phyloP scores from a whole-genome alignment of 2,797 vertebrate species.

The Hirundo rustica region DNA sequence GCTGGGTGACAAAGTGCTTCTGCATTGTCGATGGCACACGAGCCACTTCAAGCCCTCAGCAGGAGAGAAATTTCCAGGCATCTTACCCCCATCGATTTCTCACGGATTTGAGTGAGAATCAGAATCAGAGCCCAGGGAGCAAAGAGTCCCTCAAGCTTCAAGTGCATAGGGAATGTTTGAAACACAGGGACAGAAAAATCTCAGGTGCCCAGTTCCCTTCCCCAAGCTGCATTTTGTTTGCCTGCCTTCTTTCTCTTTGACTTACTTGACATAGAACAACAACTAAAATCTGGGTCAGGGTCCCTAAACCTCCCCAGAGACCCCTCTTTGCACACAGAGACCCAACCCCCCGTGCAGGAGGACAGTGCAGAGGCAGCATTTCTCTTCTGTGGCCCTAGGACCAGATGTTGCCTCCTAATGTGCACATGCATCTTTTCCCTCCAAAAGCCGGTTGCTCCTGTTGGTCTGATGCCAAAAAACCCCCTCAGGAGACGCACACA shows the following conservation, averaged over 20 bases:
- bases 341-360: background rate
- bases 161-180: background rate
- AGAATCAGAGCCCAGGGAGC: background rate
- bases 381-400: background rate
- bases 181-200: background rate
- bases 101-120: background rate
- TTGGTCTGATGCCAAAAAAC: background rate
- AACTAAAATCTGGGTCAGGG: rapidly evolving
- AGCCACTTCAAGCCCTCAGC: background rate
- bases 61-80: background rate
- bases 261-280: background rate
- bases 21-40: background rate
- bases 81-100: background rate
- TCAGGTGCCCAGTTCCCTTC: background rate
- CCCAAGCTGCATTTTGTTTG: background rate
- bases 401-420: conserved; percentile 5
- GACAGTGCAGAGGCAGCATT: background rate
- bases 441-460: background rate
- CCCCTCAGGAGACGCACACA: background rate
- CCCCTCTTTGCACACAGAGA: background rate
- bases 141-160: background rate
- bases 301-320: background rate
- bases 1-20: background rate
- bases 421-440: background rate
- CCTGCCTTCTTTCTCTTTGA: background rate